A percentile compares a stretch with the other conserved stretches of the same genome.
Evolutionary conservation across 2,888 invertebrate species (phyloP).

Genomic region (Cremastobaeus sp.): DNA sequence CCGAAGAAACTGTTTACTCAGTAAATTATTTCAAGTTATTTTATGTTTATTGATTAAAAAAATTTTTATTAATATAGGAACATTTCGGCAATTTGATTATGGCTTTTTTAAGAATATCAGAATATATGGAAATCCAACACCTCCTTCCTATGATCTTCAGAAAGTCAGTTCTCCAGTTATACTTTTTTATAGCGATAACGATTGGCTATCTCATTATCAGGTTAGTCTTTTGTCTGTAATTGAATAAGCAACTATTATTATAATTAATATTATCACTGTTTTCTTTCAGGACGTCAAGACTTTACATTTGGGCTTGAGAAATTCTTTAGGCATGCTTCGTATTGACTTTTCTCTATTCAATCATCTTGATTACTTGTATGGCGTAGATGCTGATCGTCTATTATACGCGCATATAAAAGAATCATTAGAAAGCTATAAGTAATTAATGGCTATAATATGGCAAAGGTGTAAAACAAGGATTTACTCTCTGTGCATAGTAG

Average conservation of each 20-base stretch:
- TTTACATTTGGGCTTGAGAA: constrained; percentile 79
- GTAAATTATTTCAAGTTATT: too few relatives aligned
- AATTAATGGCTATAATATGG: too few relatives aligned
- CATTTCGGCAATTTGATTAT: constrained; percentile 80
- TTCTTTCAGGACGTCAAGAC: constrained; percentile 79
- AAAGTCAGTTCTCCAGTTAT: constrained; percentile 82
- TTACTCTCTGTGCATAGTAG: too few relatives aligned
- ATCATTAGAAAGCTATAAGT: too few relatives aligned
- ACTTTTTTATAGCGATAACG: constrained; percentile 83
- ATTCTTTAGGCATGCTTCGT: constrained; percentile 78
- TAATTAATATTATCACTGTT: too few relatives aligned
- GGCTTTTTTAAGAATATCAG: constrained; percentile 79
- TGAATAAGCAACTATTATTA: too few relatives aligned
- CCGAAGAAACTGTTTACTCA: too few relatives aligned
- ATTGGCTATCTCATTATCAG: constrained; percentile 81
- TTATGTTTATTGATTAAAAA: too few relatives aligned
- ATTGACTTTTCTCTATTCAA: constrained; percentile 80
- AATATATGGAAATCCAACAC: constrained; percentile 80
- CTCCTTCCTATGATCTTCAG: constrained; percentile 82
- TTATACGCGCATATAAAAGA: too few relatives aligned
- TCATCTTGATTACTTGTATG: constrained; percentile 85
- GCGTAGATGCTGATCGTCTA: constrained; percentile 79
- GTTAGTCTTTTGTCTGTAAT: too few relatives aligned
- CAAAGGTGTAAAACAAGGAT: too few relatives aligned
- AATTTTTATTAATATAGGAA: constrained; percentile 55